Base-by-base conservation (phyloP, 2,888 invertebrate genomes). In the Eupithecia tripunctaria region DNA sequence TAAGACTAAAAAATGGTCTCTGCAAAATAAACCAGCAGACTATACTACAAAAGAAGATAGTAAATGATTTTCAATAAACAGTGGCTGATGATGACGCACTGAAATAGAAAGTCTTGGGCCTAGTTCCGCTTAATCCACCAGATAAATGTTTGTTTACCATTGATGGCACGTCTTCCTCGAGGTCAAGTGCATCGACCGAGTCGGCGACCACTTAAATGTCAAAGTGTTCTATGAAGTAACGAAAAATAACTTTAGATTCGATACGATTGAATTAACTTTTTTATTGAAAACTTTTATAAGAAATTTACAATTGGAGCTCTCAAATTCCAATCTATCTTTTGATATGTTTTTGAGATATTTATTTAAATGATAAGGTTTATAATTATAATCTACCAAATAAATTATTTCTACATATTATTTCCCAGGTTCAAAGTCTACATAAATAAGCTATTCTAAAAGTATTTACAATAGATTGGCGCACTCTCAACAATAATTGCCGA, bases 151-250 rank as follows among this genome's bases (percentile, higher is more conserved):
- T 82, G 76, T 77, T 78, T 79, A 78, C 75, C 60, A 80, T 73
- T 68, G 79, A 81, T 78, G 79, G 75, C 78, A 70, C 74, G 76
- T 81, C 82, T 70, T 68, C 72, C 32, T 18, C 29, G n/a, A 88
- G 91, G 92, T 92, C 91, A 91, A 91, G 91, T 84, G 78, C 90
- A 79, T 70, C 83, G 91, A 76, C 90, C 91, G 83, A 90, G 89
- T 88, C 91, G 88, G 86, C 86, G 84, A 88, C 85, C 74, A 73
- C 71, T 32, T 62, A 76, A 76, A 76, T 76, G 68, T 63, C 72
- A 70, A 74, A 76, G 38, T 43, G 38, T 47, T 67, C 12, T 15
- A 32, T 51, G 47, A 64, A 68, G 62, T 69, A 56, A 60, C 18
- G 43, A 36, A 38, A 67, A 71, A 60, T 68, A 60, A 47, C n/a